Percentiles rank a stretch among this genome's conserved stretches.
Evolutionary conservation across 2,888 invertebrate species (phyloP).

Genomic region (Tipula vernalis): DNA sequence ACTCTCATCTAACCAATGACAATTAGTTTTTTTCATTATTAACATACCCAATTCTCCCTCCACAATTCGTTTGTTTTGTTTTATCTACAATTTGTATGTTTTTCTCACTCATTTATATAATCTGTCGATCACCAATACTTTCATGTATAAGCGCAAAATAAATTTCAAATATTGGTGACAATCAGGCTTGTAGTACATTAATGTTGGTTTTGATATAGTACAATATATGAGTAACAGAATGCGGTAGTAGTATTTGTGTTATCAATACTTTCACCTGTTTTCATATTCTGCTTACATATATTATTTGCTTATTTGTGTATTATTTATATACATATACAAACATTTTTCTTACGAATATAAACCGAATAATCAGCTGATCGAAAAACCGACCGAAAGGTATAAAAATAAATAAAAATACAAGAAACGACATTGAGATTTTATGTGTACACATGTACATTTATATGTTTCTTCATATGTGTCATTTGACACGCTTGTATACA

Average conservation of each 20-base stretch:
- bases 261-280: conserved; percentile 10
- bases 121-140: too few relatives aligned
- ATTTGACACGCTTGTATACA: neutral
- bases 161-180: too few relatives aligned
- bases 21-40: too few relatives aligned
- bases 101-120: too few relatives aligned
- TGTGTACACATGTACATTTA: neutral
- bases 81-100: too few relatives aligned
- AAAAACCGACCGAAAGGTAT: neutral
- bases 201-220: too few relatives aligned
- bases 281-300: neutral
- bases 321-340: neutral
- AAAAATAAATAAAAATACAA: neutral
- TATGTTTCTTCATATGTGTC: neutral
- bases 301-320: neutral
- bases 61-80: too few relatives aligned
- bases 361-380: neutral
- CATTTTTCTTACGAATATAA: neutral
- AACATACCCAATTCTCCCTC: too few relatives aligned
- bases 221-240: neutral
- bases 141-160: too few relatives aligned
- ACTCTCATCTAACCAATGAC: too few relatives aligned
- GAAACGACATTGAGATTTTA: neutral
- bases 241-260: neutral
- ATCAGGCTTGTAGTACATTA: too few relatives aligned